A percentile compares a stretch with the other conserved stretches of the same genome.
phyloP scores from a whole-genome alignment of 2,113 vertebrate species.

The Thunnus maccoyii region DNA sequence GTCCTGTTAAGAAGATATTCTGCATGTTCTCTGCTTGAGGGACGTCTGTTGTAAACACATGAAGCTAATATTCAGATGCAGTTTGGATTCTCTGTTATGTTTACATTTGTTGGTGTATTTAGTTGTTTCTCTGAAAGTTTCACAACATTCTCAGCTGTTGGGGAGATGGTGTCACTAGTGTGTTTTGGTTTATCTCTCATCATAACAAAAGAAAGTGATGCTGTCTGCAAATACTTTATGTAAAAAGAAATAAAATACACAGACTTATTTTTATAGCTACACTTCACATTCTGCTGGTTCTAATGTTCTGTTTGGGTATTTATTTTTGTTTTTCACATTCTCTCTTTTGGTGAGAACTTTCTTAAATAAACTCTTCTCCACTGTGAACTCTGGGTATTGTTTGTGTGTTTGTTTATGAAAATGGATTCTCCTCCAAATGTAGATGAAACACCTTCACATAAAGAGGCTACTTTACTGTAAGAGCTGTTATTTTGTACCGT shows the following conservation, averaged over 20 bases:
- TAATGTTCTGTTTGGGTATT: constrained; percentile 64
- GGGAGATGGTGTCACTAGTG: neutral
- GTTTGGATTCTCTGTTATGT: constrained; percentile 50
- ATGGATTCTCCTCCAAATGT: too few species aligned
- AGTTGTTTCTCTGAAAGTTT: neutral
- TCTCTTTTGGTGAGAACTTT: constrained; percentile 70
- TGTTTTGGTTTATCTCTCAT: neutral
- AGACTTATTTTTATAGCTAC: constrained; percentile 60
- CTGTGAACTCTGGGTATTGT: constrained; percentile 3
- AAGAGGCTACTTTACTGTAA: too few species aligned
- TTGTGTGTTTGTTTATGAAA: neutral
- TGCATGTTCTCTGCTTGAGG: neutral
- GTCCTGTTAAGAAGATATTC: neutral
- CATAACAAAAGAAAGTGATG: neutral
- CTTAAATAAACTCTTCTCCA: constrained; percentile 66
- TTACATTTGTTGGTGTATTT: constrained; percentile 50
- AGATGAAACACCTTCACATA: too few species aligned
- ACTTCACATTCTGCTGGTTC: constrained; percentile 38
- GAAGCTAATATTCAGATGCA: constrained; percentile 12
- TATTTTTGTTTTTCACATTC: constrained; percentile 65
- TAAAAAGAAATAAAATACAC: constrained; percentile 47
- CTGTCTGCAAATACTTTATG: constrained; percentile 14
- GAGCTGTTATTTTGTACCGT: too few species aligned
- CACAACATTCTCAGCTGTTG: neutral
- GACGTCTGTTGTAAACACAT: neutral